Conservation (phyloP, 2,888 invertebrate genomes). For the Orchestes rusci region DNA sequence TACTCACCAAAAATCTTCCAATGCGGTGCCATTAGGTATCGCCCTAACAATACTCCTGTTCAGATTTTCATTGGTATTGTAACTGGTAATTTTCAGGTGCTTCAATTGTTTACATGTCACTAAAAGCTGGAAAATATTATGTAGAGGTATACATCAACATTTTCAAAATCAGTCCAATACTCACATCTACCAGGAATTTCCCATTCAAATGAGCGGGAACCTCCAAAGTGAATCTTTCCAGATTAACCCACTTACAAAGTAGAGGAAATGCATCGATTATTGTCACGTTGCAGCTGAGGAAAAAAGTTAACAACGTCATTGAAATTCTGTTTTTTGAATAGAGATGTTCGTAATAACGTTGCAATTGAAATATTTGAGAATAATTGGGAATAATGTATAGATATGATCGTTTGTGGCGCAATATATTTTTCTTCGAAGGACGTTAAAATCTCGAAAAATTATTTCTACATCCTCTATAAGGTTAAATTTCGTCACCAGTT, state of each 20-base stretch:
- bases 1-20: conserved; percentile 22
- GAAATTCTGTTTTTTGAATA: neutral
- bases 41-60: conserved; percentile 15
- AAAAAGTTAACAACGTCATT: conserved; percentile 8
- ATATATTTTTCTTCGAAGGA: too few species aligned
- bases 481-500: too few species aligned
- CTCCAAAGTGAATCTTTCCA: conserved; percentile 21
- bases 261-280: conserved; percentile 20
- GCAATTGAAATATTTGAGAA: too few species aligned
- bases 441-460: too few species aligned
- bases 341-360: too few species aligned
- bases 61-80: conserved; percentile 18
- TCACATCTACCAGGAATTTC: conserved; percentile 19
- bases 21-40: conserved; percentile 9
- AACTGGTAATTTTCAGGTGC: conserved; percentile 17
- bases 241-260: conserved; percentile 13
- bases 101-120: conserved; percentile 15
- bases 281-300: conserved; percentile 24
- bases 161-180: conserved; percentile 3
- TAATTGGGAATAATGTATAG: too few species aligned
- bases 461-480: too few species aligned
- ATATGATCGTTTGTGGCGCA: too few species aligned
- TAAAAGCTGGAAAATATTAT: conserved; percentile 16
- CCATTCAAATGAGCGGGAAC: conserved; percentile 19
- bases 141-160: neutral